A percentile compares a stretch with the other conserved stretches of the same genome.
Conservation (phyloP, 2,888 invertebrate genomes). For the Ligdia adustata region DNA sequence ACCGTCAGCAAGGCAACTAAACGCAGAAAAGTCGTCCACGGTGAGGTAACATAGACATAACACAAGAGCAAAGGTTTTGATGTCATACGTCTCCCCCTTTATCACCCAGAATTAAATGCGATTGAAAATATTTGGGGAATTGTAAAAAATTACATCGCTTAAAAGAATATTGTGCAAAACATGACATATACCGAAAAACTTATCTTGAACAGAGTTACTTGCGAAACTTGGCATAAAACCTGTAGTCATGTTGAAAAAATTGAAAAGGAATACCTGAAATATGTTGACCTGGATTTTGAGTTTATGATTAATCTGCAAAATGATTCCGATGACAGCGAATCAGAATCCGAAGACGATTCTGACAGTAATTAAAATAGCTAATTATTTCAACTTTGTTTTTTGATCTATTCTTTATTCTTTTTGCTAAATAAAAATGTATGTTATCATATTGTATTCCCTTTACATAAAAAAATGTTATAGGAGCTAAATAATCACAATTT, state of each 20-base stretch:
- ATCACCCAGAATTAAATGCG: too few relatives aligned
- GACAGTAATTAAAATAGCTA: background rate
- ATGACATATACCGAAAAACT: background rate
- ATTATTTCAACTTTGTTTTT: conserved; percentile 1
- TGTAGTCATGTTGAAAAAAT: conserved; percentile 5
- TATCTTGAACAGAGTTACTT: background rate
- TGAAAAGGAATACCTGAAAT: conserved; percentile 3
- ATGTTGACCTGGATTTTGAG: conserved; percentile 1
- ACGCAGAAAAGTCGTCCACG: conserved; percentile 21
- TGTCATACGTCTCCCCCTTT: too few relatives aligned
- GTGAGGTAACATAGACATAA: conserved; percentile 3
- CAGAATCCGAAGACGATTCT: background rate
- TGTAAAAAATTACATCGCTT: too few relatives aligned
- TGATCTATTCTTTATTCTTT: conserved; percentile 1
- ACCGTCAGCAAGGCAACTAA: conserved; percentile 23
- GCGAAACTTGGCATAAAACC: background rate
- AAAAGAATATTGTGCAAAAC: conserved; percentile 2
- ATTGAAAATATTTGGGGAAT: too few relatives aligned
- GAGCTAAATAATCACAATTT: conserved; percentile 2
- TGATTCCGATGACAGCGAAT: conserved; percentile 1
- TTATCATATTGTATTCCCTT: background rate
- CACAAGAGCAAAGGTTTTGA: too few relatives aligned
- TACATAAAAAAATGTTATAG: conserved; percentile 3
- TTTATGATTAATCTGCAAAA: conserved; percentile 1
- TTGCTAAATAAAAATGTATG: conserved; percentile 1